Evolutionary conservation across 1,140 invertebrate species (phyloP), one percentile per base, ranked within the genome.

Genomic region (Drosophila orena): DNA sequence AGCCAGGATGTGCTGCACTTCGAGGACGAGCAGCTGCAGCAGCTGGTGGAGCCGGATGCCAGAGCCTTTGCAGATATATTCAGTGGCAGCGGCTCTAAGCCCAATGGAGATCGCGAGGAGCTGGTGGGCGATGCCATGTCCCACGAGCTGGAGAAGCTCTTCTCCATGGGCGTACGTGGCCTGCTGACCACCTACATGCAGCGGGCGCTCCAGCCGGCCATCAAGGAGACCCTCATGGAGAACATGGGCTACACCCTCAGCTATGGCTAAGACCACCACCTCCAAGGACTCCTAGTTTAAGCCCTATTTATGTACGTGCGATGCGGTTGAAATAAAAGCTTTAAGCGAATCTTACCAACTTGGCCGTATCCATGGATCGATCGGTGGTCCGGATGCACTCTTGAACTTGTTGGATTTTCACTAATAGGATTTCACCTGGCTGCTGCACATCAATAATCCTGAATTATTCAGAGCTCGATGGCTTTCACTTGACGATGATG

Each of bases 161-260:
- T 97, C 81, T 93, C 96, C 0, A 95, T 95, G 90, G 96, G 96
- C 12, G 96, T 97, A 22, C 94, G 96, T 57, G 95, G 96, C 6
- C 93, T 96, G n/a, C 88, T 97, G 24, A 97, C 96, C 0, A 95
- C 95, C 30, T 97, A 97, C 77, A 96, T 97, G 94, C 96, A 97
- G 85, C 95, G 95, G 77, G 95, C 96, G 79, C 91, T 97, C 22
- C 96, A 97, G 90, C 96, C 96, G 14, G 96, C 96, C 24, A 96
- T 97, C 40, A 96, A 96, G 91, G 96, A 97, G 79, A 96, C 96
- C 2, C 92, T 97, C 14, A 97, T 97, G 96, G 93, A 95, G 65
- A 96, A 96, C 83, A 96, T 97, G 95, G 96, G 96, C 12, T 97
- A 97, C 81, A 96, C 96, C 2, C 94, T 97, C 66, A 97, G 96